Conservation (phyloP, 2,113 vertebrate species). For the Rhinolophus ferrumequinum region DNA sequence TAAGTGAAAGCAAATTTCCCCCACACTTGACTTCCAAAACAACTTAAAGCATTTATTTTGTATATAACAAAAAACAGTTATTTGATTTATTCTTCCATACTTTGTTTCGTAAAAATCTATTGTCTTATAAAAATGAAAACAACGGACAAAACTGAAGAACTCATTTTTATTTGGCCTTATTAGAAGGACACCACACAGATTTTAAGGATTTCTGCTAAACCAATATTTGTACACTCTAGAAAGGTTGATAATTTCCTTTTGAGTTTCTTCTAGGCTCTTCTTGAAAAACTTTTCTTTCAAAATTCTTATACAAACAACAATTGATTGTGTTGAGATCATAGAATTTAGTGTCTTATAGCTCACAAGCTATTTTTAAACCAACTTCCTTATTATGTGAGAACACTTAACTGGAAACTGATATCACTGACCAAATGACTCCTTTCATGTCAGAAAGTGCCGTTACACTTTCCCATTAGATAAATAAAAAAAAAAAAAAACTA, state of each 20-base stretch:
- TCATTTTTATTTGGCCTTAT: constrained; percentile 74
- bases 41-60: constrained; percentile 32
- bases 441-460: not conserved
- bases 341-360: not conserved
- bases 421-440: not conserved
- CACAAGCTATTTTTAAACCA: constrained; percentile 57
- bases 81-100: constrained; percentile 58
- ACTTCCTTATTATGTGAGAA: constrained; percentile 32
- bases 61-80: constrained; percentile 65
- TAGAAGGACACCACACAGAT: constrained; percentile 67
- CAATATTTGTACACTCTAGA: constrained; percentile 76
- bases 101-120: constrained; percentile 71
- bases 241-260: constrained; percentile 56
- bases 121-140: constrained; percentile 74
- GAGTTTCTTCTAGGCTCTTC: constrained; percentile 70
- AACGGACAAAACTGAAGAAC: constrained; percentile 54
- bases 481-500: not conserved
- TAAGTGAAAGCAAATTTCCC: constrained; percentile 63
- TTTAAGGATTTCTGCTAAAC: constrained; percentile 68
- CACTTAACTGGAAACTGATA: not conserved
- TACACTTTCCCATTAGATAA: not conserved
- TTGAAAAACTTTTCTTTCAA: constrained; percentile 59
- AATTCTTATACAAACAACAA: constrained; percentile 56
- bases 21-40: constrained; percentile 66
- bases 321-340: not conserved